Evolutionary conservation across 1,140 invertebrate genomes (phyloP).

Genomic region (Nylanderia fulva): DNA sequence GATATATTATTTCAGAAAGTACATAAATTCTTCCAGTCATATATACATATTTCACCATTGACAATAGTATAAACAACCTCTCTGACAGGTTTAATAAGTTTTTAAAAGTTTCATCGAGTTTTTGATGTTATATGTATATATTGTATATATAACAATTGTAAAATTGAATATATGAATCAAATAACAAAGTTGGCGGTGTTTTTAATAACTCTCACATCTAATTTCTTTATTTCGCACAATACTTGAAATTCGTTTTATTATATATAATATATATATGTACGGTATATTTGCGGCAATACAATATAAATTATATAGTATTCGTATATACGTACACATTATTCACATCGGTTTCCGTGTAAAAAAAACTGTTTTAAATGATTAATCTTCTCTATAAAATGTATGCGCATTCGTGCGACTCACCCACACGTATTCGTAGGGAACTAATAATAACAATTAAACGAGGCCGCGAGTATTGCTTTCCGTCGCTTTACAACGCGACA

Average conservation of each 20-base stretch:
- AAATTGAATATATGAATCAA: constrained; percentile 48
- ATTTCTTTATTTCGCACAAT: constrained; percentile 20
- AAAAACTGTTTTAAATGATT: constrained; percentile 44
- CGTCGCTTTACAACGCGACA: constrained; percentile 16
- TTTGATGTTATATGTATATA: not conserved
- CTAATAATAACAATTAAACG: constrained; percentile 40
- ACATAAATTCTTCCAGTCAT: constrained; percentile 5
- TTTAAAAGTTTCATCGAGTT: not conserved
- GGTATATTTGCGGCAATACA: constrained; percentile 33
- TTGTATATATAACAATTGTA: constrained; percentile 8
- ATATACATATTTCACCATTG: constrained; percentile 3
- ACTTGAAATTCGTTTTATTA: constrained; percentile 44
- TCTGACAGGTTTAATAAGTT: not conserved
- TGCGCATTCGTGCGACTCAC: constrained; percentile 16
- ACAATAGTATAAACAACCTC: constrained; percentile 6
- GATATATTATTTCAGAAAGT: constrained; percentile 26
- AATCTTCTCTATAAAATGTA: constrained; percentile 24
- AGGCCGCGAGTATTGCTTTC: constrained; percentile 53
- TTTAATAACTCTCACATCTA: constrained; percentile 4
- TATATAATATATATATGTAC: constrained; percentile 28
- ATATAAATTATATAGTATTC: constrained; percentile 49
- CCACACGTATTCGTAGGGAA: constrained; percentile 4
- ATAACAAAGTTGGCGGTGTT: not conserved
- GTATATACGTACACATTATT: constrained; percentile 35
- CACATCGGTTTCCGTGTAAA: constrained; percentile 22